These are phyloP conservation scores for Neolamprologus cancellatus DNA, from an alignment of 2,113 vertebrate genomes.

Conservation along the genomic window DNA sequence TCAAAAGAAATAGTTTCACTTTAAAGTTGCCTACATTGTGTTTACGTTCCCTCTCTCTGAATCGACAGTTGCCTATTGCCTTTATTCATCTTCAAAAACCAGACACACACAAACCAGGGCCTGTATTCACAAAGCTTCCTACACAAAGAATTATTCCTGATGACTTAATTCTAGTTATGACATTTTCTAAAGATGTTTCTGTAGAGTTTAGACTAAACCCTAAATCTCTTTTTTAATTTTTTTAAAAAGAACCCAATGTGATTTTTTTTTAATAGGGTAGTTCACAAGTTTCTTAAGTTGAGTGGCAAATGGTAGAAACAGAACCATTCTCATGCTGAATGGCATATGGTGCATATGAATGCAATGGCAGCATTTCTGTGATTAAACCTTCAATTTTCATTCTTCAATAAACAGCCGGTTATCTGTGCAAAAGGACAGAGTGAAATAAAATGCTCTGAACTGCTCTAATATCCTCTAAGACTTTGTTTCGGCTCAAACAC, in stretches of 20 bases:
- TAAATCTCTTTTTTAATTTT: not conserved
- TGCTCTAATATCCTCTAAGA: not conserved
- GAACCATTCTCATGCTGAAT: not conserved
- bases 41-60: not conserved
- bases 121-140: not conserved
- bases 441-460: not conserved
- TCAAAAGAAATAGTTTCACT: not conserved
- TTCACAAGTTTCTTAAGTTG: not conserved
- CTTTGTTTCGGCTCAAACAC: not conserved
- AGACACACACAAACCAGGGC: not conserved
- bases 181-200: not conserved
- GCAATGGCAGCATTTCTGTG: not conserved
- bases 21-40: not conserved
- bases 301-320: not conserved
- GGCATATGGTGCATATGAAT: not conserved
- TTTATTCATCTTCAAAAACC: not conserved
- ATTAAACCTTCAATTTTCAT: not conserved
- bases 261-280: not conserved
- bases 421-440: not conserved
- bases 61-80: fast-evolving
- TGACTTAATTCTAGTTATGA: not conserved
- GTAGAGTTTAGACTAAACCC: not conserved
- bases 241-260: not conserved
- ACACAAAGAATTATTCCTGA: not conserved
- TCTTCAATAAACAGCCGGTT: not conserved